These are phyloP conservation scores for Naso thynnoides DNA, from an alignment of 2,797 vertebrate species.

Conservation along the genomic window DNA sequence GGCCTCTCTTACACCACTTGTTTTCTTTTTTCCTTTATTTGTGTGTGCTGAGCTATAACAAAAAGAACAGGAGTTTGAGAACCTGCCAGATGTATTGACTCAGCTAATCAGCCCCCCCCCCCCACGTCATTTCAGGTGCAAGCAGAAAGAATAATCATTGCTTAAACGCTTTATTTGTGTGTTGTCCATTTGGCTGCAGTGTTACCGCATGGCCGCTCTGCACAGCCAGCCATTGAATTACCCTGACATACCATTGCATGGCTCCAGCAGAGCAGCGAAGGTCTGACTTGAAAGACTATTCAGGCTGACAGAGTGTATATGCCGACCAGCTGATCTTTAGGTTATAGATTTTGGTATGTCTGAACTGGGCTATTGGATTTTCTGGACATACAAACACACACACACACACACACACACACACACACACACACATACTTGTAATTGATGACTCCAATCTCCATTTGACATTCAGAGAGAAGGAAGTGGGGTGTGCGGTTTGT, in stretches of 20 bases:
- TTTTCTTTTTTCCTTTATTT: conserved; percentile 53
- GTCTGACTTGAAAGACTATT: conserved; percentile 67
- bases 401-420: conserved; percentile 22
- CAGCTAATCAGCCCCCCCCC: conserved; percentile 73
- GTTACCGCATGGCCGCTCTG: conserved; percentile 62
- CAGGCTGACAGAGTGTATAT: conserved; percentile 71
- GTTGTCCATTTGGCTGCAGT: conserved; percentile 64
- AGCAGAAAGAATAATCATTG: conserved; percentile 78
- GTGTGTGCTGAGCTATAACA: conserved; percentile 64
- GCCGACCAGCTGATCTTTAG: conserved; percentile 77
- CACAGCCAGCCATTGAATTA: conserved; percentile 69
- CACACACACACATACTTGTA: conserved; percentile 54
- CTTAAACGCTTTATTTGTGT: conserved; percentile 72
- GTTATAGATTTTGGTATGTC: conserved; percentile 80
- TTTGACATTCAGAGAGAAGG: conserved; percentile 75
- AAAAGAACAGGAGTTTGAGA: conserved; percentile 67
- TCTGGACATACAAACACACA: conserved; percentile 46
- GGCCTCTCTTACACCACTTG: conserved; percentile 63
- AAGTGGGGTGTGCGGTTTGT: conserved; percentile 44
- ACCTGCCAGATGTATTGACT: conserved; percentile 81
- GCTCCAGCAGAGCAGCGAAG: conserved; percentile 65
- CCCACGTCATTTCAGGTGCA: conserved; percentile 78
- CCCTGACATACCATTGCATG: conserved; percentile 61
- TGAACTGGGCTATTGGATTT: conserved; percentile 78
- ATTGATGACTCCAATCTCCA: conserved; percentile 80